Base-by-base conservation (phyloP, 2,113 vertebrate genomes). In the Chunga burmeisteri region DNA sequence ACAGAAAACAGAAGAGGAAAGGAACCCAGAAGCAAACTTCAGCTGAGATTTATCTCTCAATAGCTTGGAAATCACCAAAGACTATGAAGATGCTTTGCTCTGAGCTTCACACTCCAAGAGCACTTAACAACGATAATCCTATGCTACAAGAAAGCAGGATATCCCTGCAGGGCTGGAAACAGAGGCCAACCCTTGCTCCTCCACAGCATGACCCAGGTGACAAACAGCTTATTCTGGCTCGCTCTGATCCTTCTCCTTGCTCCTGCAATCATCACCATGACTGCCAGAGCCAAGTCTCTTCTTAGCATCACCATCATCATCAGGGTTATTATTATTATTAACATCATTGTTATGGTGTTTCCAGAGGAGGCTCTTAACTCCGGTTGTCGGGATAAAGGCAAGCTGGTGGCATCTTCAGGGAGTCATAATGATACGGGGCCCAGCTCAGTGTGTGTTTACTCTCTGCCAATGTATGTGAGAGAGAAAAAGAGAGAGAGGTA, bases 401-500 rank as follows among this genome's bases (percentile, higher is more conserved):
- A 97, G 96, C 95, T 95, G 95, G 97, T 95, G 95, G 89, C 92
- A 97, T 96, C 97, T 97, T 98, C 90, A 96, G 97, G 97, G 97
- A 98, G 93, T 93, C 95, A 86, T 97, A 97, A 97, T 82, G 79
- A 94, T 94, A 88, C 42, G 2, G 94, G 94, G 72, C 88, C 95
- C 93, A 14, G 95, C 96, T 96, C 96, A 88, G 87, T 96, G 95
- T 94, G 95, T 97, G 94, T 97, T 98, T 98, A 97, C 96, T 97
- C 96, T 97, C 92, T 97, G 95, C 96, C 96, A 97, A 91, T 53
- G 96, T 90, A 90, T 97, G 92, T 74, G 75, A 96, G 97, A 80
- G 91, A 95, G 90, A 94, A 80, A 94, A 72, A 95, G 95, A 97
- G 97, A 97, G 96, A 97, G 97, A 98, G 97, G 97, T 97, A 98